Base-by-base conservation (phyloP, 2,797 vertebrate genomes). In the Catostomus latipinnis region DNA sequence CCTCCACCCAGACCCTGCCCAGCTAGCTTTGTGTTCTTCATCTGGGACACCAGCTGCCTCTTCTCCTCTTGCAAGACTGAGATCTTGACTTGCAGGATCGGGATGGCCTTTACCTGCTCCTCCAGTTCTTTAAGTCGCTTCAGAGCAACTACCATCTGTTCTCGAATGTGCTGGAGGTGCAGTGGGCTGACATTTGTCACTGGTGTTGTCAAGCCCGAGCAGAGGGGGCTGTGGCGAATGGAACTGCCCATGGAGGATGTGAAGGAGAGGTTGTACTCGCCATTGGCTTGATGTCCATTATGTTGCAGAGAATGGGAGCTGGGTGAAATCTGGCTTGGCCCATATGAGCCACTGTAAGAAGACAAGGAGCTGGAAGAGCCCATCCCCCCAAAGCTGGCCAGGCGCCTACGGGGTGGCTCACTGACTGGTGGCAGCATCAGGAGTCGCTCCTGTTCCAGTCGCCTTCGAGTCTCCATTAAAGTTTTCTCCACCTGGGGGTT, bases 81-180 rank as follows among this genome's bases (percentile, higher is more conserved):
- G 68, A 99, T 99, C 92, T 98, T 99, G n/a, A 99, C 98, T 88
- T 98, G 97, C 61, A 99, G 91, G 83, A 98, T 95, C 0, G 98
- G 98, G 90, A 99, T 98, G 73, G 95, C 96, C 84, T 96, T 96
- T 58, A 96, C 97, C 87, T 99, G 97, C 80, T 97, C 97, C 90
- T 99, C 97, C 0, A 99, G 92, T 88, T 98, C 98, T 86, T 98
- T 99, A 43, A 99, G 93, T 82, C 93, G 95, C 87, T 94, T 96
- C 8, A 99, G 93, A 6, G 97, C 98, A 62, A 98, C 88, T 0
- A 98, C 96, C 98, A 99, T 99, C 92, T 99, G 98, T 88, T 99
- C 97, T 0, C 98, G 93, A 88, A 99, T 98, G 78, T 99, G 96
- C 13, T 99, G 97, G 83, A 99, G 94, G 83, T 99, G 98, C 74